phyloP scores from a whole-genome alignment of 92 coral and sea anemone genomes.

The Metridium senile region DNA sequence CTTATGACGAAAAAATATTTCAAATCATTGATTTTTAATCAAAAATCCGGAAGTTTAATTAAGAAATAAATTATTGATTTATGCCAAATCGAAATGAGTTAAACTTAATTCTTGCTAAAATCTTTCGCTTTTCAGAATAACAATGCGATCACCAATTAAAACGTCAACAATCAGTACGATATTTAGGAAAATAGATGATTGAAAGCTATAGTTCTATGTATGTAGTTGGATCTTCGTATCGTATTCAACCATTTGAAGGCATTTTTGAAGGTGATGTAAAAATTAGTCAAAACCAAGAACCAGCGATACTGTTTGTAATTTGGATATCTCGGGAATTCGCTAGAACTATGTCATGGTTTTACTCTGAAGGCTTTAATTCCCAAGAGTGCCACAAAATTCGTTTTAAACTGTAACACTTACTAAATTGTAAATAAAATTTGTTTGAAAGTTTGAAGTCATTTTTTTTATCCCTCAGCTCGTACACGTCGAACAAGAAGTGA shows the following conservation, averaged over 20 bases:
- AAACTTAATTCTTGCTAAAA: neutral
- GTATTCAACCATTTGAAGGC: no score
- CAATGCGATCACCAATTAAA: neutral
- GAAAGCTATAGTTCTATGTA: no score
- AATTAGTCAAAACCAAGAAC: neutral
- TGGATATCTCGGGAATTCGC: neutral
- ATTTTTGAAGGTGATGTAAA: no score
- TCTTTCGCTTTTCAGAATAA: neutral
- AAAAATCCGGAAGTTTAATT: neutral
- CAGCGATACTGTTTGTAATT: neutral
- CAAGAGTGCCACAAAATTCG: neutral
- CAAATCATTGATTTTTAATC: neutral
- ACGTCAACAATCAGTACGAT: neutral
- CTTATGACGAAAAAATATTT: neutral
- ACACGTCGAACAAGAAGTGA: no score
- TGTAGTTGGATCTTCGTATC: no score
- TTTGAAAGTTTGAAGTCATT: neutral
- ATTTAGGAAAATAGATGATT: no score
- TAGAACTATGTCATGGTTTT: neutral
- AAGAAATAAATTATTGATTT: neutral
- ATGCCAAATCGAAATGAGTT: neutral
- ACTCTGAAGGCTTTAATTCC: neutral
- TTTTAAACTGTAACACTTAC: neutral
- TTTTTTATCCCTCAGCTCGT: neutral
- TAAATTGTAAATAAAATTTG: slow-evolving; percentile 5